Evolutionary conservation across 2,113 vertebrate species (phyloP), one percentile per base, ranked within the genome.

Genomic region (Peromyscus polionotus): DNA sequence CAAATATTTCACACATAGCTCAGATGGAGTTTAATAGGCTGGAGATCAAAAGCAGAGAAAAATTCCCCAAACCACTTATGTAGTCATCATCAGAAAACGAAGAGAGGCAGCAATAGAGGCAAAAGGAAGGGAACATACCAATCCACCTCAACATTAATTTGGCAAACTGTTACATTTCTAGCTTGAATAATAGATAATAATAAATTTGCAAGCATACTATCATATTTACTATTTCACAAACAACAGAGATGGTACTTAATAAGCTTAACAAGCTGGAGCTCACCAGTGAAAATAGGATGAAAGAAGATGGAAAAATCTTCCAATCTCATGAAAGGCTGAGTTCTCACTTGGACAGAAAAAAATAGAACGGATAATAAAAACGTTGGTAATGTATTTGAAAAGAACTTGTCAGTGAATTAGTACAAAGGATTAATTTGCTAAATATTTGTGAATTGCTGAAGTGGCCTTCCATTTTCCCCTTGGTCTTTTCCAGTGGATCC

Each of bases 141-240:
- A 7, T 84, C 19, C 7, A 48, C 57, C 61, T 93, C 26, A 94
- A 4, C 26, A 33, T 92, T 90, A 70, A 36, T 85, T 97, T 81
- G 31, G 73, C 76, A 70, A 91, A 51, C 42, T 83, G 3, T 83
- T 70, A 9, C 24, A 42, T 85, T 93, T 95, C 76, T 80, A 36
- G 83, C 51, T 48, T 59, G 24, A 57, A 42, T 84, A 63, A 88
- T 84, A 97, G 63, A 84, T 61, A 76, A 76, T 76, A 72, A 85
- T 48, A 85, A 75, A 96, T 80, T 93, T 88, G 28, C 57, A 73
- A 96, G 75, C 9, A 76, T 54, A 84, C 59, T 42, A 95, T 91
- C 61, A 48, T 73, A 42, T 96, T 97, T 95, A 67, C n/a, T 88
- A 90, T 93, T 93, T 95, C 57, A 95, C 36, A 90, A 45, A 91